phyloP scores from a whole-genome alignment of 2,113 vertebrate species.

The Rutilus rutilus region DNA sequence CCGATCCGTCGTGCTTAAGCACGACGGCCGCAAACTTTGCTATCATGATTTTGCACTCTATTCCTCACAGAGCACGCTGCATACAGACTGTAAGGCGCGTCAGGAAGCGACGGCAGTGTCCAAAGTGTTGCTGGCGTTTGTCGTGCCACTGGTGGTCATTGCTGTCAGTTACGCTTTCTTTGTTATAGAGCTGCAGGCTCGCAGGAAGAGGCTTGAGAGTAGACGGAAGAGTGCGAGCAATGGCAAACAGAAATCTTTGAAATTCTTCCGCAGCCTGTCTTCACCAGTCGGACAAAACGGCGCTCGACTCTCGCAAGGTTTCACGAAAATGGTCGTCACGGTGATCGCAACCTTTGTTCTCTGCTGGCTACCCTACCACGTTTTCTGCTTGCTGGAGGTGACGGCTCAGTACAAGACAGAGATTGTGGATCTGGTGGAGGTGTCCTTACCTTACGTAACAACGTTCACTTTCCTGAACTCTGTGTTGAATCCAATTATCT shows the following conservation, averaged over 20 bases:
- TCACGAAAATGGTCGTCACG: slow-evolving; percentile 84
- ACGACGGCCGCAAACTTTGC: slow-evolving; percentile 68
- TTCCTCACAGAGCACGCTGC: slow-evolving; percentile 41
- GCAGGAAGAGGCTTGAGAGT: slow-evolving; percentile 69
- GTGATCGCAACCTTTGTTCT: slow-evolving; percentile 85
- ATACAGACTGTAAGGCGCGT: slow-evolving; percentile 64
- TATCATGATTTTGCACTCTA: slow-evolving; percentile 78
- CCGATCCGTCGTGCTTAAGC: slow-evolving; percentile 72
- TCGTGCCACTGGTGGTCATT: slow-evolving; percentile 82
- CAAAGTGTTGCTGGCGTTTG: slow-evolving; percentile 81
- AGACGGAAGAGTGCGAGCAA: slow-evolving; percentile 21
- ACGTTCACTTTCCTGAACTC: slow-evolving; percentile 83
- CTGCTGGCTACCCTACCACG: slow-evolving; percentile 89
- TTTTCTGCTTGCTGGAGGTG: slow-evolving; percentile 82
- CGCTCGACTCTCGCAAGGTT: slow-evolving; percentile 73
- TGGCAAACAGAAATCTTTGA: background rate
- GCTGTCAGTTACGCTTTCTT: slow-evolving; percentile 81
- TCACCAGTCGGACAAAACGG: slow-evolving; percentile 1
- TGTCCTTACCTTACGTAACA: slow-evolving; percentile 72
- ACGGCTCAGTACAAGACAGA: slow-evolving; percentile 57
- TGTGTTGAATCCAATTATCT: slow-evolving; percentile 88
- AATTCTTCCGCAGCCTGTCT: background rate
- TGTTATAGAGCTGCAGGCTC: slow-evolving; percentile 73
- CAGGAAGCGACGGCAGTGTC: slow-evolving; percentile 72
- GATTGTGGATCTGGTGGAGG: slow-evolving; percentile 50